phyloP scores from a whole-genome alignment of 1,140 invertebrate species.

The Trissolcus basalis region DNA sequence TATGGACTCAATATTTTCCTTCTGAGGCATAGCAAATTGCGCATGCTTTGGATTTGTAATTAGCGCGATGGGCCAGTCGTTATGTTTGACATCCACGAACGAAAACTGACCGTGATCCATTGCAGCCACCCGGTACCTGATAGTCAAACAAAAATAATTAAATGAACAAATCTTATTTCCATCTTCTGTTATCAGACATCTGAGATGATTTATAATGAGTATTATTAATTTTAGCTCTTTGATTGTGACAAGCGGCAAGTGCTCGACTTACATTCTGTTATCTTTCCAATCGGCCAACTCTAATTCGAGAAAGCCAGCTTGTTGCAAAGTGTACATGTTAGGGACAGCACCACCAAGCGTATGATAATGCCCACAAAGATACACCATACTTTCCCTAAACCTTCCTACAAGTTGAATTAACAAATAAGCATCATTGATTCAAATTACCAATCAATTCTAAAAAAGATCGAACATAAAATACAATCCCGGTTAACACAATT shows the following conservation, averaged over 20 bases:
- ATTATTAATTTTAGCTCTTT: too few relatives aligned
- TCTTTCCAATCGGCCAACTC: constrained; percentile 97
- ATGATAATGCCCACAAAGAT: constrained; percentile 96
- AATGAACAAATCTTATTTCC: too few relatives aligned
- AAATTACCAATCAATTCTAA: not conserved
- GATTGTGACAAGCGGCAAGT: too few relatives aligned
- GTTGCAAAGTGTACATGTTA: constrained; percentile 92
- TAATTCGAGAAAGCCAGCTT: constrained; percentile 89
- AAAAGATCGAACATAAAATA: too few relatives aligned
- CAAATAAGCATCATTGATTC: not conserved
- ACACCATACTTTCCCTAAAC: constrained; percentile 79
- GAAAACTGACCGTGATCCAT: constrained; percentile 93
- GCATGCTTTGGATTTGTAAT: constrained; percentile 94
- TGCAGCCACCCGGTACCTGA: constrained; percentile 86
- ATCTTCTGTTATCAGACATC: too few relatives aligned
- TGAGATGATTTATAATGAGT: too few relatives aligned
- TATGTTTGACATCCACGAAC: constrained; percentile 88
- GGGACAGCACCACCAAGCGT: constrained; percentile 86
- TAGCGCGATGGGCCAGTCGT: constrained; percentile 87
- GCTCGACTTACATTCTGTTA: constrained; percentile 83
- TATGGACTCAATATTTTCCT: constrained; percentile 84
- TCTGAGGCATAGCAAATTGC: constrained; percentile 82
- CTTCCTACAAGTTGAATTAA: constrained; percentile 65
- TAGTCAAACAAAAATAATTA: constrained; percentile 43
- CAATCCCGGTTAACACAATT: too few relatives aligned